Conservation (phyloP, 2,888 invertebrate genomes). For the Drosophila fulvimacula region DNA sequence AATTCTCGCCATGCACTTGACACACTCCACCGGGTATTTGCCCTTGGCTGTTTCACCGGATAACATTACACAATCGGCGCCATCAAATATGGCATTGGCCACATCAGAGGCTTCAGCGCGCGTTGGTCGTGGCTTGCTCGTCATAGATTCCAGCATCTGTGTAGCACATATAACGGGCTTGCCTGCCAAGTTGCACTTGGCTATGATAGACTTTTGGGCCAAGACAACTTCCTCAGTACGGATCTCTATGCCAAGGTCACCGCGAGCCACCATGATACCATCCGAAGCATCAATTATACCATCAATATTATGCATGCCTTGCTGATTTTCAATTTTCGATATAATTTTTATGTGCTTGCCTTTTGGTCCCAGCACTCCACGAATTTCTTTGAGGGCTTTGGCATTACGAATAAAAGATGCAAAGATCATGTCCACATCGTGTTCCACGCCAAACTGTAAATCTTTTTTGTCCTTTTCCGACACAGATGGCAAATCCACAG, state of each 20-base stretch:
- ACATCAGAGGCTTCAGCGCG: constrained; percentile 98
- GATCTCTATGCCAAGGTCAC: constrained; percentile 98
- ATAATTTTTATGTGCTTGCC: constrained; percentile 97
- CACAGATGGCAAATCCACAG: constrained; percentile 97
- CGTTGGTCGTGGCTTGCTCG: constrained; percentile 97
- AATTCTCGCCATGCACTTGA: constrained; percentile 94
- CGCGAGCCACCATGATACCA: constrained; percentile 99
- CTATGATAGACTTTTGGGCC: constrained; percentile 98
- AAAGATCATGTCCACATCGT: constrained; percentile 95
- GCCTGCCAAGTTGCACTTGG: constrained; percentile 96
- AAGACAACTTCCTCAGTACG: constrained; percentile 98
- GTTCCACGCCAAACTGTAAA: constrained; percentile 94
- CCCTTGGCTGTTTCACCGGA: constrained; percentile 99
- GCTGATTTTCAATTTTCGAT: constrained; percentile 99
- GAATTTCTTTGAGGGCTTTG: constrained; percentile 92
- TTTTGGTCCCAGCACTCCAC: constrained; percentile 92
- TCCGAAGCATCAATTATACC: constrained; percentile 96
- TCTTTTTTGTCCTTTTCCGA: constrained; percentile 97
- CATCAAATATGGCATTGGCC: constrained; percentile 98
- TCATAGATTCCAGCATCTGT: constrained; percentile 99
- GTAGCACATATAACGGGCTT: constrained; percentile 99
- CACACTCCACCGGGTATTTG: constrained; percentile 95
- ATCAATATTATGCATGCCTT: constrained; percentile 96
- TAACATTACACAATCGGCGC: constrained; percentile 99
- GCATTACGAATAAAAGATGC: constrained; percentile 98